Evolutionary conservation across 2,113 vertebrate genomes (phyloP).

Genomic region (Sisor rabdophorus): DNA sequence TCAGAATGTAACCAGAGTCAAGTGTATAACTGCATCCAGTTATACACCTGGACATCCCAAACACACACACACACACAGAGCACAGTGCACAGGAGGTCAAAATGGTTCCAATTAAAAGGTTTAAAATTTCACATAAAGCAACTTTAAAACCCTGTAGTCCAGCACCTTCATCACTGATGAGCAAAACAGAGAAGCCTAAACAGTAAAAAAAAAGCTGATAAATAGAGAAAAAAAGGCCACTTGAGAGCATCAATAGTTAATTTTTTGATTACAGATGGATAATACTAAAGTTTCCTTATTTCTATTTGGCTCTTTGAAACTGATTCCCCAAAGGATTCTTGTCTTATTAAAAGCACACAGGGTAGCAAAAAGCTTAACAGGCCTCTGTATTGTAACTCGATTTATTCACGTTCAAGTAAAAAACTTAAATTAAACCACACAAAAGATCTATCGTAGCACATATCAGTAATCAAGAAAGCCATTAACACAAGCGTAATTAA

Average conservation of each 20-base stretch:
- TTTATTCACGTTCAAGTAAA: constrained; percentile 48
- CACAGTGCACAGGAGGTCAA: constrained; percentile 10
- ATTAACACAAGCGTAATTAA: neutral
- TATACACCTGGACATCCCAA: constrained; percentile 31
- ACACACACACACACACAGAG: constrained; percentile 15
- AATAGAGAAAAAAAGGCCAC: neutral
- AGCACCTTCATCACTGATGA: neutral
- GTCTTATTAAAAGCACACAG: constrained; percentile 54
- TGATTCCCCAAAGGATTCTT: constrained; percentile 52
- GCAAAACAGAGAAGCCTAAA: neutral
- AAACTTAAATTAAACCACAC: constrained; percentile 50
- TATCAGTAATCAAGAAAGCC: constrained; percentile 54
- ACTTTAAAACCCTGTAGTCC: neutral
- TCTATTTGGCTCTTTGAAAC: constrained; percentile 57
- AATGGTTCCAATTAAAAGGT: constrained; percentile 8
- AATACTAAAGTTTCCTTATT: constrained; percentile 57
- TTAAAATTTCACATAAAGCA: constrained; percentile 7
- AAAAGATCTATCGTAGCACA: constrained; percentile 46
- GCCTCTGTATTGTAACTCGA: constrained; percentile 46
- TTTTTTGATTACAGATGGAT: constrained; percentile 55
- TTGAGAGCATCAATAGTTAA: constrained; percentile 37
- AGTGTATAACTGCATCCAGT: constrained; percentile 45
- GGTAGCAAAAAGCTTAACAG: neutral
- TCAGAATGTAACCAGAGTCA: constrained; percentile 59
- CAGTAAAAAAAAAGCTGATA: neutral